phyloP scores from a whole-genome alignment of 30 jellyfish, hydroid and myxozoan species.

The Rhopilema esculentum region DNA sequence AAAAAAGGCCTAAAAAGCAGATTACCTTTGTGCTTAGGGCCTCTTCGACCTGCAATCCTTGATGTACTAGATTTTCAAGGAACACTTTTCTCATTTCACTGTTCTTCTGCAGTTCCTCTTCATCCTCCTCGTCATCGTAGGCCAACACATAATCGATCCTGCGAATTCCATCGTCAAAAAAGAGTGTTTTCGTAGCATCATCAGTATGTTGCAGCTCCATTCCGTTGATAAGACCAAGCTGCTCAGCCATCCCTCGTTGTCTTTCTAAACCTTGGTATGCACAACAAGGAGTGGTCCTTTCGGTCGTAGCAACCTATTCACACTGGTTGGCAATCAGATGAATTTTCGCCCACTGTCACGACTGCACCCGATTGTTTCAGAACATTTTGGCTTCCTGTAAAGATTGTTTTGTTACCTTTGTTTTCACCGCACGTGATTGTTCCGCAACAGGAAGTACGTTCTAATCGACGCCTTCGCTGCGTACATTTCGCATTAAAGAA shows the following conservation, averaged over 20 bases:
- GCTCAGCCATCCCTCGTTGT: conserved; percentile 71
- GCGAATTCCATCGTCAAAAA: conserved; percentile 92
- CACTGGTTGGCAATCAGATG: not conserved
- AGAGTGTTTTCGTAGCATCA: conserved; percentile 48
- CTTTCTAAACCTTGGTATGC: not conserved
- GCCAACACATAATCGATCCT: conserved; percentile 89
- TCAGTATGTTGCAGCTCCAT: conserved; percentile 75
- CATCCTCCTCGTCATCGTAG: conserved; percentile 73
- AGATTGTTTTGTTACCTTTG: not conserved
- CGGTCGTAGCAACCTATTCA: conserved; percentile 35
- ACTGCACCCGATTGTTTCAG: not conserved
- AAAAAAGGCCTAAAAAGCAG: not conserved
- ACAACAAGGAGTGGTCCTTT: conserved; percentile 45
- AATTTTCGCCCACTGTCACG: not conserved
- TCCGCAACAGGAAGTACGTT: not conserved
- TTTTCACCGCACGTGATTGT: not conserved
- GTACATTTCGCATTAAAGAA: not conserved
- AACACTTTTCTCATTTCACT: conserved; percentile 56
- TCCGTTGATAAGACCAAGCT: conserved; percentile 67
- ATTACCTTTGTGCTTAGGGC: conserved; percentile 69
- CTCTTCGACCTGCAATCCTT: conserved; percentile 82
- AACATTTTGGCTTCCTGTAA: not conserved
- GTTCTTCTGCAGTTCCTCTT: conserved; percentile 66
- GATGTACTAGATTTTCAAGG: conserved; percentile 62
- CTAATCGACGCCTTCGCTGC: not conserved